phyloP scores from a whole-genome alignment of 2,113 vertebrate genomes.

The Meriones unguiculatus region DNA sequence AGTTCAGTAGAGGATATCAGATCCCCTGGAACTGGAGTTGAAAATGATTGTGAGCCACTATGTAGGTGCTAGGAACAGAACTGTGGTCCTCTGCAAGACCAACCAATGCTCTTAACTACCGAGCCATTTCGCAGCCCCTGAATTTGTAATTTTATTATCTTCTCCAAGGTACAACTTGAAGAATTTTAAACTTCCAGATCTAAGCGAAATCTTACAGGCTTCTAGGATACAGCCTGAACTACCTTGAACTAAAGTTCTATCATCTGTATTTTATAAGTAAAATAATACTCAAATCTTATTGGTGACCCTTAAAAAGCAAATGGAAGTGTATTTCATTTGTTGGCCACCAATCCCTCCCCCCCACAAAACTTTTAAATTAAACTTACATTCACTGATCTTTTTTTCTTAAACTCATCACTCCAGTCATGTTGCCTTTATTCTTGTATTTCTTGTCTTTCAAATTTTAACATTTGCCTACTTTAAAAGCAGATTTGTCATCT shows the following conservation, averaged over 20 bases:
- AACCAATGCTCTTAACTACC: neutral
- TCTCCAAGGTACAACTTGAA: conserved; percentile 31
- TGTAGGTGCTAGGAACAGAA: neutral
- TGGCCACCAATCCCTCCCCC: neutral
- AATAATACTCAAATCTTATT: conserved; percentile 21
- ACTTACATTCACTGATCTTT: conserved; percentile 20
- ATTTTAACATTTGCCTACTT: neutral
- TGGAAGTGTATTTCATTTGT: conserved; percentile 20
- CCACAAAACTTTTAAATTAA: neutral
- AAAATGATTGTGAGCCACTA: neutral
- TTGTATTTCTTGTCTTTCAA: neutral
- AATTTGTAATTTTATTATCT: neutral
- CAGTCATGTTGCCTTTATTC: neutral
- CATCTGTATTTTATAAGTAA: conserved; percentile 26
- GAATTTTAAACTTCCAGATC: conserved; percentile 31
- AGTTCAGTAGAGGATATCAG: neutral
- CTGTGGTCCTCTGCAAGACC: neutral
- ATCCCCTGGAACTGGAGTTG: neutral
- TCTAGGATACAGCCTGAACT: neutral
- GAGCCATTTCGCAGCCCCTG: neutral
- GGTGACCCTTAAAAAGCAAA: conserved; percentile 14
- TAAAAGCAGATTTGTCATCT: conserved; percentile 5
- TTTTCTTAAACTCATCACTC: neutral
- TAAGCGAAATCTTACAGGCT: conserved; percentile 21
- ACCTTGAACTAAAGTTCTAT: conserved; percentile 2